Conservation (phyloP, 2,113 vertebrate species). For the Heterotis niloticus region DNA sequence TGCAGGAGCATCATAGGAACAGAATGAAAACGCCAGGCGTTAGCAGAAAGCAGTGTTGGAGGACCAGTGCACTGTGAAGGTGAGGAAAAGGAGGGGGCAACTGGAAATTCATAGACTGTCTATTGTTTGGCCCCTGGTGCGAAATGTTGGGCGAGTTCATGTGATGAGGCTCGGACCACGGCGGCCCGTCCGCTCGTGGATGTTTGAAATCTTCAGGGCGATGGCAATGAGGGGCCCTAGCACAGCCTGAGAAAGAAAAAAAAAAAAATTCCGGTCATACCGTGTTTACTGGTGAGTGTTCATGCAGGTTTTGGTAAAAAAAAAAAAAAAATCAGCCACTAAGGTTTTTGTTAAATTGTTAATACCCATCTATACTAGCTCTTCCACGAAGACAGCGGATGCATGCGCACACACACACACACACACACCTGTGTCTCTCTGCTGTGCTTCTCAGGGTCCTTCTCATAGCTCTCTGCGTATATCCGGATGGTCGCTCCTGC, state of each 20-base stretch:
- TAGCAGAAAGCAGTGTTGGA: background rate
- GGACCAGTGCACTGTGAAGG: background rate
- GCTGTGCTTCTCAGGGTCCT: conserved; percentile 82
- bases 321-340: background rate
- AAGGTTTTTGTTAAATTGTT: background rate
- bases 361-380: background rate
- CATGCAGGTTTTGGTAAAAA: background rate
- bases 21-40: background rate
- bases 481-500: conserved; percentile 81
- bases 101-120: conserved; percentile 11
- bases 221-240: conserved; percentile 95
- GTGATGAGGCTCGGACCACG: conserved; percentile 92
- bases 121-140: conserved; percentile 61
- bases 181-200: conserved; percentile 89
- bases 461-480: conserved; percentile 91
- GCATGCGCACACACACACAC: background rate
- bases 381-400: background rate
- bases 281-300: background rate
- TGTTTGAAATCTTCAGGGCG: conserved; percentile 92
- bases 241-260: conserved; percentile 69
- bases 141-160: conserved; percentile 59
- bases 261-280: background rate
- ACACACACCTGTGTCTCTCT: conserved; percentile 82
- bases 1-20: background rate
- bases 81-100: background rate